Conservation (phyloP, 2,113 vertebrate genomes). For the Sprattus sprattus region DNA sequence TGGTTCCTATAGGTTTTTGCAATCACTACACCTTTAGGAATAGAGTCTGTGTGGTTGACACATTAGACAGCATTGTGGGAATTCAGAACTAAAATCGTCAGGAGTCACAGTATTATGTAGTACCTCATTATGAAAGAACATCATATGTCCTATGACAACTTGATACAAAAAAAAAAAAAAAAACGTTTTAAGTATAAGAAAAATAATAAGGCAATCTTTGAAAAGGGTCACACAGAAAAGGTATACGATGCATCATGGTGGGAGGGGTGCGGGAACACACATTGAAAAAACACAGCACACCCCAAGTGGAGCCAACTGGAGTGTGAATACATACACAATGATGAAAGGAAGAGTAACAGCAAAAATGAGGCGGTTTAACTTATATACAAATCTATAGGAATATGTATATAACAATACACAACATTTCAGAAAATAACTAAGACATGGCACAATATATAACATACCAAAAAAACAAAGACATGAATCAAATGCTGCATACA, state of each 20-base stretch:
- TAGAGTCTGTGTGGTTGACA: neutral
- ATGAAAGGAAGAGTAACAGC: slow-evolving; percentile 51
- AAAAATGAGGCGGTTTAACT: slow-evolving; percentile 65
- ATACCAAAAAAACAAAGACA: slow-evolving; percentile 51
- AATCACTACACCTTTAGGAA: neutral
- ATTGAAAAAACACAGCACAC: neutral
- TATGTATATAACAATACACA: slow-evolving; percentile 73
- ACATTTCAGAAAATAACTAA: slow-evolving; percentile 66
- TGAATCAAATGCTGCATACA: slow-evolving; percentile 70
- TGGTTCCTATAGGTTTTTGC: neutral
- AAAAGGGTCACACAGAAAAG: slow-evolving; percentile 1
- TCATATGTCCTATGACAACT: slow-evolving; percentile 14
- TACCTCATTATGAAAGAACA: slow-evolving; percentile 10
- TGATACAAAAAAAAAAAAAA: too few relatives aligned
- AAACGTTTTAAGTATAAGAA: slow-evolving; percentile 36
- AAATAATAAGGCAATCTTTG: slow-evolving; percentile 9
- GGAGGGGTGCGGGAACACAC: neutral
- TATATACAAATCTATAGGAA: slow-evolving; percentile 77
- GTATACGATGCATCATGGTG: neutral
- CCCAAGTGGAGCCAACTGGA: slow-evolving; percentile 2
- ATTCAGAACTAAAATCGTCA: neutral
- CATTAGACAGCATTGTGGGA: neutral
- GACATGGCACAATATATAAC: slow-evolving; percentile 73
- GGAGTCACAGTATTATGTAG: slow-evolving; percentile 16
- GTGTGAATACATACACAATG: slow-evolving; percentile 13